Conservation (phyloP, 2,113 vertebrate species). For the Hipposideros armiger region DNA sequence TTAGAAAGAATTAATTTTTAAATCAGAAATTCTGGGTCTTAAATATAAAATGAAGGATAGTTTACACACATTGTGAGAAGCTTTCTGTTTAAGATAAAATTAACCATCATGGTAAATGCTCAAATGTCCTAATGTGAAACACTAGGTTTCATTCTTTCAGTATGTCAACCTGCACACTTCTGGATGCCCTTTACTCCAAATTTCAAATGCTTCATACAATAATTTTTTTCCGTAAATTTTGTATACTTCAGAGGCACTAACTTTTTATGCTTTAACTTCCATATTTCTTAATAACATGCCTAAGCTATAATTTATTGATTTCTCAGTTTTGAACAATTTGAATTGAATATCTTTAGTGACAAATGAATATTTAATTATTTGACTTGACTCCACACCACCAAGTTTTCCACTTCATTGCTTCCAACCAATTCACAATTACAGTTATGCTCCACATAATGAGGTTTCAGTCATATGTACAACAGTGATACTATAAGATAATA, state of each 20-base stretch:
- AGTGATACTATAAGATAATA: neutral
- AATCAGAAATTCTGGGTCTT: neutral
- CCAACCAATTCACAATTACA: neutral
- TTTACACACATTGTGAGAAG: neutral
- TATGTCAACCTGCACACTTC: neutral
- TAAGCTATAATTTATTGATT: neutral
- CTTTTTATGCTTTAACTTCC: neutral
- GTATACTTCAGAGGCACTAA: neutral
- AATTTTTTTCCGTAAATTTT: neutral
- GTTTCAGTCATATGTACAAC: neutral
- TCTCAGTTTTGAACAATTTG: neutral
- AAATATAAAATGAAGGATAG: neutral
- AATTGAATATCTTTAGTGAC: neutral
- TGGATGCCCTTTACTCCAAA: neutral
- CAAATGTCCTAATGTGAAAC: neutral
- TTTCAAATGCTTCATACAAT: neutral
- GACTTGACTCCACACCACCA: neutral
- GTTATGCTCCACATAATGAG: neutral
- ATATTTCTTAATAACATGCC: neutral
- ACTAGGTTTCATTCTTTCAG: neutral
- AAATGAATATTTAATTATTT: neutral
- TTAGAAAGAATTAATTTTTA: neutral
- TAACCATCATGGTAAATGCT: neutral
- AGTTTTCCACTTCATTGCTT: neutral
- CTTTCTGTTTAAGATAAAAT: neutral